Base-by-base conservation (phyloP, 2,797 vertebrate genomes). In the Benthosema pterotum region DNA sequence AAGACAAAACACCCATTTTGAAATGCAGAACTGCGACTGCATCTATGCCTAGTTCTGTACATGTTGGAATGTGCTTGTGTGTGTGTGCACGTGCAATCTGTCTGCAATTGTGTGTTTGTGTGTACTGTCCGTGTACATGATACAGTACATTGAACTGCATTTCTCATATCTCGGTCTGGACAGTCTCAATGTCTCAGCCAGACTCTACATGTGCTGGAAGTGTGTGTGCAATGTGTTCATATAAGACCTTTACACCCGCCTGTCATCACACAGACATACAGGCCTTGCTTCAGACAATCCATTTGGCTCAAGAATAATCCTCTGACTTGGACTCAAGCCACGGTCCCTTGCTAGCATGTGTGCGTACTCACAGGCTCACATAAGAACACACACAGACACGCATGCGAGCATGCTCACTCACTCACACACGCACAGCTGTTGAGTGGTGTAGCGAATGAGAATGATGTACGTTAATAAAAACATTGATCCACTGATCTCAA, bases 281-380 rank as follows among this genome's bases (percentile, higher is more conserved):
- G 54, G 25, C 42, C 3, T 43, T 38, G 46, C 8, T 56, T 71
- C 43, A 58, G 25, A 42, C 17, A 11, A 22, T 53, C 15, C 42
- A 42, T 60, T 55, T 58, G 61, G 58, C 13, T 13, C 48, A 45
- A 61, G 59, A 45, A 17, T 60, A 52, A 62, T 61, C 54, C 60
- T 72, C 57, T 56, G 58, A 70, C 67, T 66, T 72, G 32, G 58
- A 42, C 54, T 60, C 4, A 0, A 5, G 57, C 42, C 11, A 42
- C 32, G 14, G 32, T 38, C 32, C 9, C 32, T 38, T 38, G 32
- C 32, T 38, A 38, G 8, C 52, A 25, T 28, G 19, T 49, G 48
- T 15, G 32, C 32, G 6, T 7, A 38, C 8, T 38, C 32, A 38
- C 32, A 38, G 32, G 32, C 38, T 38, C 14, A 9, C 22, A 25